Evolutionary conservation across 2,888 invertebrate species (phyloP), one percentile per base, ranked within the genome.

Genomic region (Alloplasta piceator): DNA sequence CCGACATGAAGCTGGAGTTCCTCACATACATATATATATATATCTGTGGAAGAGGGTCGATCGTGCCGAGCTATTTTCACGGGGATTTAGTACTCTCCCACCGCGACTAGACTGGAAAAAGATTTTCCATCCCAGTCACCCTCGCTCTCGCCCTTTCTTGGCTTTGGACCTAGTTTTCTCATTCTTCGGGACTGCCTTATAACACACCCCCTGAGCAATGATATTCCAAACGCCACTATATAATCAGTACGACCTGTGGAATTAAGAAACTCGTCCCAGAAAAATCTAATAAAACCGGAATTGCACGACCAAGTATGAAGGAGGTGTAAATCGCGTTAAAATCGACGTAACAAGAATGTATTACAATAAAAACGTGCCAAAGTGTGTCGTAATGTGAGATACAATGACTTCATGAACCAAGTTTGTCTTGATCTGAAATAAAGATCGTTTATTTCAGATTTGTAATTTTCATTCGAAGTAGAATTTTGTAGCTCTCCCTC

Each of bases 281-380:
- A 66, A 80, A 80, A 80, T 80, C 52, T 72, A 76, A 80, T 80
- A 80, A 26, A 60, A 60, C 67, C 48, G 72, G 56, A 76, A 80
- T 80, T 61, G 72, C 76, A 68, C 72, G 67, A 80, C 56, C 66
- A 52, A 63, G 55, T n/a, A 66, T 39, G 75, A 75, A 76, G 75
- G 50, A 39, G 67, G 46, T 38, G 66, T 7, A n/a, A 12, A 46
- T 38, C 46, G 26, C 60, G 48, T 48, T 16, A 76, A 61, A 71
- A 76, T 80, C 80, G 75, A 79, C 71, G 71, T 61, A 26, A 26
- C 26, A 3, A 26, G 26, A 26, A 26, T 26, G 26, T 26, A 26
- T 26, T 26, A 26, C 26, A 26, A 26, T 26, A 26, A 26, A 26
- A 26, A 26, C 26, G 26, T 26, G 26, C 26, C 26, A 26, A 26